Evolutionary conservation across 2,797 vertebrate species (phyloP).

Genomic region (Anniella stebbinsi): DNA sequence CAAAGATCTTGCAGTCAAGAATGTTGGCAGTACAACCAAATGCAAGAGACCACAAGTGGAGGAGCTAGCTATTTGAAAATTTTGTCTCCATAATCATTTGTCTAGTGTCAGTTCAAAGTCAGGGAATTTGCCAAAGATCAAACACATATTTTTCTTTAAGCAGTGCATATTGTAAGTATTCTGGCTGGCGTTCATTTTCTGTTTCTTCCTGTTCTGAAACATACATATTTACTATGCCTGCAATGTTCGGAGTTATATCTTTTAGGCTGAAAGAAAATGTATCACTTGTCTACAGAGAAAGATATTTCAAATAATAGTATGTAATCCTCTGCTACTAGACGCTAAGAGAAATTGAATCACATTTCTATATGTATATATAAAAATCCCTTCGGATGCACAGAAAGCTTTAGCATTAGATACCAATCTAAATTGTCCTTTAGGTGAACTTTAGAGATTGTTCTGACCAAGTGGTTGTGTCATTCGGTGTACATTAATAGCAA

Average conservation of each 20-base stretch:
- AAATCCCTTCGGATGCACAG: neutral
- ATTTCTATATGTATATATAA: no score
- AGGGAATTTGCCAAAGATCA: slow-evolving; percentile 59
- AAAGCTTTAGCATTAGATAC: slow-evolving; percentile 35
- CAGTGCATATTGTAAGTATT: slow-evolving; percentile 60
- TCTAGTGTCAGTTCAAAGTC: slow-evolving; percentile 64
- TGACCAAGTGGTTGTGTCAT: slow-evolving; percentile 42
- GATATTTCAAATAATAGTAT: slow-evolving; percentile 58
- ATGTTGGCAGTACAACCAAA: slow-evolving; percentile 39
- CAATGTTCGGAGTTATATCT: slow-evolving; percentile 50
- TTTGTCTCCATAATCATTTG: slow-evolving; percentile 58
- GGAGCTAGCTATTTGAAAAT: slow-evolving; percentile 42
- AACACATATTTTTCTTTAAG: slow-evolving; percentile 61
- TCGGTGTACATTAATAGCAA: neutral
- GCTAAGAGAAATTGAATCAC: slow-evolving; percentile 44
- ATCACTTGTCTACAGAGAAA: slow-evolving; percentile 44
- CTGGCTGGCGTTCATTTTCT: slow-evolving; percentile 53
- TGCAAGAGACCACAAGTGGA: slow-evolving; percentile 25
- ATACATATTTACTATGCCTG: slow-evolving; percentile 55
- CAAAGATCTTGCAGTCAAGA: slow-evolving; percentile 53
- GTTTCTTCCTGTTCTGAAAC: slow-evolving; percentile 62
- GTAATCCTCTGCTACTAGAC: slow-evolving; percentile 41
- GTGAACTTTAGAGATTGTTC: slow-evolving; percentile 50
- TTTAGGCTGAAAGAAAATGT: slow-evolving; percentile 55
- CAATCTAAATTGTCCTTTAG: slow-evolving; percentile 45